These are phyloP conservation scores for Dasypolia templi DNA, from an alignment of 2,888 invertebrate genomes.

Conservation along the genomic window DNA sequence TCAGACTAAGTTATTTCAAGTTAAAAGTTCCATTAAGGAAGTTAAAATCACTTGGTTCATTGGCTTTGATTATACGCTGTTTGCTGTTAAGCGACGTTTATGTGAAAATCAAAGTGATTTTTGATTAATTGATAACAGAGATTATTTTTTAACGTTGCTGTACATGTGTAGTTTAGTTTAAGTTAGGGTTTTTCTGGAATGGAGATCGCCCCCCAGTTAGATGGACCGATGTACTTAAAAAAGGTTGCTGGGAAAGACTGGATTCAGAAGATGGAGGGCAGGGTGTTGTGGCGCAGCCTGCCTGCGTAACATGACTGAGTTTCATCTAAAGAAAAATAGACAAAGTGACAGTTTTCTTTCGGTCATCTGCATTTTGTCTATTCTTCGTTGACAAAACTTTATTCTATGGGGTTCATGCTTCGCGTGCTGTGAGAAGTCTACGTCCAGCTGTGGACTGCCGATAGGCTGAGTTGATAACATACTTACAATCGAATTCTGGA, in stretches of 20 bases:
- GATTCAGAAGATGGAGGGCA: background rate
- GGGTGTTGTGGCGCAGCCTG: background rate
- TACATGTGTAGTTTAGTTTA: background rate
- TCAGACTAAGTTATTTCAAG: constrained; percentile 63
- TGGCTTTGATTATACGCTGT: constrained; percentile 51
- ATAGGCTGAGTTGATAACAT: background rate
- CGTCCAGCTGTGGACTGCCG: background rate
- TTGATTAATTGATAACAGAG: background rate
- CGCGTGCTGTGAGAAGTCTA: background rate
- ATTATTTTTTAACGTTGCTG: background rate
- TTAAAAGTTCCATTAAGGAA: constrained; percentile 65
- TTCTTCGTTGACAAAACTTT: too few relatives aligned
- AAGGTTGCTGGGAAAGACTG: background rate
- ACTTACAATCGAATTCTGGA: background rate
- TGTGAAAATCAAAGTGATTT: constrained; percentile 17
- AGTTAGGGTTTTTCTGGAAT: background rate
- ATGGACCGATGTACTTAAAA: background rate
- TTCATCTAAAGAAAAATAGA: too few relatives aligned
- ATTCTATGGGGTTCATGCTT: too few relatives aligned
- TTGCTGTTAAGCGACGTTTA: constrained; percentile 7
- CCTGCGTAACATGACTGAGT: too few relatives aligned
- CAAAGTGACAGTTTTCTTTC: too few relatives aligned
- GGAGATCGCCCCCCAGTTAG: background rate
- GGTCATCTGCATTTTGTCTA: too few relatives aligned
- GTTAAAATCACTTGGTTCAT: constrained; percentile 60